A percentile compares a stretch with the other conserved stretches of the same genome.
Evolutionary conservation across 2,113 vertebrate species (phyloP).

Genomic region (Haplochromis vanheusdeni): DNA sequence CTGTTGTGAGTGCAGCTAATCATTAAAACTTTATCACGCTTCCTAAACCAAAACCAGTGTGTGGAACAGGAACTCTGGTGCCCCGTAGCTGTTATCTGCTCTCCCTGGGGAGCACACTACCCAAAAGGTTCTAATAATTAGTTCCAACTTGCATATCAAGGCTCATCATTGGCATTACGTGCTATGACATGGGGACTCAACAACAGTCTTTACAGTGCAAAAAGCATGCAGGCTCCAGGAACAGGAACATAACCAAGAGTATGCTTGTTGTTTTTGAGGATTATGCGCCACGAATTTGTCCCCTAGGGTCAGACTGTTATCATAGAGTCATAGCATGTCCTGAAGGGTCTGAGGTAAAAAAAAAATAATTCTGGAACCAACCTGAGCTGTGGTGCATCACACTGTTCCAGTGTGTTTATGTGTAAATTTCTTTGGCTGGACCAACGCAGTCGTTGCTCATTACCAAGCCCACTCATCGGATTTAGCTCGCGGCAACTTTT

Average conservation of each 20-base stretch:
- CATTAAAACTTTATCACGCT: background rate
- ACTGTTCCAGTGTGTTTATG: background rate
- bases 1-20: background rate
- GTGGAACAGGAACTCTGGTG: background rate
- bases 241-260: background rate
- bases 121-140: background rate
- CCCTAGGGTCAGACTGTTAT: background rate
- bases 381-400: background rate
- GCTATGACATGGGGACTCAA: background rate
- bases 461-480: background rate
- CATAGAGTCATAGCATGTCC: background rate
- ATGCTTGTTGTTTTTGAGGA: background rate
- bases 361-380: background rate
- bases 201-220: background rate
- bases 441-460: background rate
- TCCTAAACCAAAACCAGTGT: background rate
- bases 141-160: background rate
- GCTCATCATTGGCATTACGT: background rate
- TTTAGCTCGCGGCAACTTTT: background rate
- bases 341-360: background rate
- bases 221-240: background rate
- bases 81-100: background rate
- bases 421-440: background rate
- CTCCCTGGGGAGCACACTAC: background rate
- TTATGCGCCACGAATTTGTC: background rate